Conservation (phyloP, 2,888 invertebrate genomes). For the Drosophila lacicola region DNA sequence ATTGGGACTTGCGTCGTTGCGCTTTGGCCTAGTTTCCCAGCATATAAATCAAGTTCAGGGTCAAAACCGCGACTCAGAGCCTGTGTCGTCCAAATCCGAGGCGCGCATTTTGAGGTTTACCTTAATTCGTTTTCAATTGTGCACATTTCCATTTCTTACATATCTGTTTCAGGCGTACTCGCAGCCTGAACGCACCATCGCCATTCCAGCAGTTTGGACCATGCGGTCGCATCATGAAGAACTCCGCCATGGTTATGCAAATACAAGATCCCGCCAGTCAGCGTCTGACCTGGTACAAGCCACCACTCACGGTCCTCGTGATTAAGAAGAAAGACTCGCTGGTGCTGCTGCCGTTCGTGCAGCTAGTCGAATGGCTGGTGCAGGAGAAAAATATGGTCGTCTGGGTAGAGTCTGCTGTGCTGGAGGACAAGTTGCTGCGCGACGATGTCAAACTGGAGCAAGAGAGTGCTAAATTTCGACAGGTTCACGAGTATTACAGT, state of each 20-base stretch:
- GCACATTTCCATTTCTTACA: conserved; percentile 20
- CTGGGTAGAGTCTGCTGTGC: conserved; percentile 95
- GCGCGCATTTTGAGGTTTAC: conserved; percentile 57
- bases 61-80: conserved; percentile 11
- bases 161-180: conserved; percentile 92
- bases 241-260: conserved; percentile 98
- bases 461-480: conserved; percentile 65
- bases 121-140: neutral
- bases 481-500: conserved; percentile 62
- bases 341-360: conserved; percentile 96
- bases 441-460: conserved; percentile 87
- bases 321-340: conserved; percentile 98
- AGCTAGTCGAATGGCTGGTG: conserved; percentile 96
- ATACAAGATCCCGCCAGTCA: conserved; percentile 99
- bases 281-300: conserved; percentile 98
- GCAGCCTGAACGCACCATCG: conserved; percentile 97
- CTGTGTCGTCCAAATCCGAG: conserved; percentile 29
- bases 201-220: conserved; percentile 99
- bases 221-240: conserved; percentile 99
- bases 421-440: conserved; percentile 92
- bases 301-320: conserved; percentile 97
- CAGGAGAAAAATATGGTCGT: conserved; percentile 98
- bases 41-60: conserved; percentile 23
- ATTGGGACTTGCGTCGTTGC: conserved; percentile 23
- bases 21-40: conserved; percentile 19